Percentiles rank a stretch among this genome's conserved stretches.
Evolutionary conservation across 2,113 vertebrate genomes (phyloP).

Genomic region (Lepisosteus oculatus): DNA sequence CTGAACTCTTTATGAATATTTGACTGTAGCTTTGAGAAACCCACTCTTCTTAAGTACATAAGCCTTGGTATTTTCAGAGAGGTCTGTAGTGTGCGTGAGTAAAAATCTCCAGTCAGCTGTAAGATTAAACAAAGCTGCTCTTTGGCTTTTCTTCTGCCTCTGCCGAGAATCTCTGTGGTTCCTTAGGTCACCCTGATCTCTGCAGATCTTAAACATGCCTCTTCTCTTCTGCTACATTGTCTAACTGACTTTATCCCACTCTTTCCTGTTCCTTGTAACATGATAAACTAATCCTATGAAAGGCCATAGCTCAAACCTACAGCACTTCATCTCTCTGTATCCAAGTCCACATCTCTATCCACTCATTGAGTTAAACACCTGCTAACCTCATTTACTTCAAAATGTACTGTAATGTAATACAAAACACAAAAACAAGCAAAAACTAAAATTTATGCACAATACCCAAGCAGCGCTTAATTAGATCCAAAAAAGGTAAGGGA

Average conservation of each 20-base stretch:
- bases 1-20: slow-evolving; percentile 11
- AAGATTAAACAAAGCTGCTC: slow-evolving; percentile 47
- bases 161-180: slow-evolving; percentile 54
- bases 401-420: too few relatives aligned
- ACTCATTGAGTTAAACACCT: too few relatives aligned
- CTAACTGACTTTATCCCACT: slow-evolving; percentile 65
- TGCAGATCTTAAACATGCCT: slow-evolving; percentile 39
- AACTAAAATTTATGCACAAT: too few relatives aligned
- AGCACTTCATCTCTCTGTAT: slow-evolving; percentile 51
- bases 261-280: slow-evolving; percentile 61
- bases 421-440: too few relatives aligned
- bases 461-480: too few relatives aligned
- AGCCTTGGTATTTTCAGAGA: slow-evolving; percentile 17
- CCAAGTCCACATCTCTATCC: slow-evolving; percentile 41
- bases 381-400: too few relatives aligned
- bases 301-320: slow-evolving; percentile 37
- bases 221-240: slow-evolving; percentile 53
- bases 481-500: too few relatives aligned
- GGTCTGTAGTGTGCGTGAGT: slow-evolving; percentile 37
- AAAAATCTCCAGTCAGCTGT: slow-evolving; percentile 28
- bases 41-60: neutral
- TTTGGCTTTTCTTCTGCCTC: slow-evolving; percentile 47
- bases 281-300: slow-evolving; percentile 52
- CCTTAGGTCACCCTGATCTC: slow-evolving; percentile 65
- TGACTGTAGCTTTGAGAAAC: neutral